Percentiles rank a stretch among this genome's conserved stretches.
Evolutionary conservation across 2,888 invertebrate species (phyloP).

Genomic region (Dione vanillae): DNA sequence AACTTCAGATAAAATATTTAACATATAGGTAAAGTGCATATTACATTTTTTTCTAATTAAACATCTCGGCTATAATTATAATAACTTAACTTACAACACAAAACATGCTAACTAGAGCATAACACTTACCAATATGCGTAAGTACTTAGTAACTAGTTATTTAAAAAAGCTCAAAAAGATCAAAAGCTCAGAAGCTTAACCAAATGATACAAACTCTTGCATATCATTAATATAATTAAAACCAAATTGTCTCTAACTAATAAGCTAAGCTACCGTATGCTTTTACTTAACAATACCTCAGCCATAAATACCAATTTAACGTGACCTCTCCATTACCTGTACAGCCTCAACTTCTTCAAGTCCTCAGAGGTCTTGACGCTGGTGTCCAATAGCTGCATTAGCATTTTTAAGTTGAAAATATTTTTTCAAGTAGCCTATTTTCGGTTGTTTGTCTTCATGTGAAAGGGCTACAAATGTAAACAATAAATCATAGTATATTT

Average conservation of each 20-base stretch:
- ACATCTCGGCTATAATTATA: background rate
- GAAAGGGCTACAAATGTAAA: conserved; percentile 63
- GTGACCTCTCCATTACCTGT: conserved; percentile 4
- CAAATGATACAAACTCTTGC: conserved; percentile 45
- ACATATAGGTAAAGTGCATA: too few species aligned
- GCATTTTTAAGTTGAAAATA: conserved; percentile 69
- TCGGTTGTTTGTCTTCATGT: conserved; percentile 61
- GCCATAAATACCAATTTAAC: conserved; percentile 15
- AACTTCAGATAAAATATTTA: too few species aligned
- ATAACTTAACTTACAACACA: too few species aligned
- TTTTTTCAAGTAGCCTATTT: conserved; percentile 73
- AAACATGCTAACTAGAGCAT: background rate
- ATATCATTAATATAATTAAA: conserved; percentile 55
- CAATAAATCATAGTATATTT: conserved; percentile 57
- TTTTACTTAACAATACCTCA: conserved; percentile 42
- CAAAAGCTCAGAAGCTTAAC: conserved; percentile 34
- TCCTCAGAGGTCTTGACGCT: conserved; percentile 22
- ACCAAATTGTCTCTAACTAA: conserved; percentile 53
- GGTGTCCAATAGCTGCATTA: conserved; percentile 46
- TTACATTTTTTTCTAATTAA: too few species aligned
- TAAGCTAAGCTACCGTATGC: conserved; percentile 56
- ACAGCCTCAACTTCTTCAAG: background rate
- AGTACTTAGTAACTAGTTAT: too few species aligned
- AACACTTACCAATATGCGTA: background rate
- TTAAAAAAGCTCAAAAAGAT: conserved; percentile 16